phyloP scores from a whole-genome alignment of 2,888 invertebrate species.

The Dynastes grantii region DNA sequence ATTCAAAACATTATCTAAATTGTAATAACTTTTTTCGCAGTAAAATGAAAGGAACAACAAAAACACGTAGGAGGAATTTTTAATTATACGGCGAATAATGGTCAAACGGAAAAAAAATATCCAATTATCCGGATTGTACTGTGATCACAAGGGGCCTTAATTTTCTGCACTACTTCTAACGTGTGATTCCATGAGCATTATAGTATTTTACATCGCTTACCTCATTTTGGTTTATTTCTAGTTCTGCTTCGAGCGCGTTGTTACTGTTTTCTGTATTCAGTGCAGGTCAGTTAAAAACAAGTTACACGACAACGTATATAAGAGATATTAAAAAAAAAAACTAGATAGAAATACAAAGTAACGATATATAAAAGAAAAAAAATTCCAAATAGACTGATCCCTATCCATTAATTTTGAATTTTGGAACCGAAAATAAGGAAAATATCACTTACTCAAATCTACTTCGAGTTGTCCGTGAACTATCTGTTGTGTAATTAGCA shows the following conservation, averaged over 20 bases:
- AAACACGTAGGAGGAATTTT: background rate
- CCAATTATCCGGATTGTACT: background rate
- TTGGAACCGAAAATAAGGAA: no score
- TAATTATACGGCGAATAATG: background rate
- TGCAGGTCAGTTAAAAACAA: background rate
- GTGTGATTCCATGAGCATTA: background rate
- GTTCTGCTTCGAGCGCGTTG: background rate
- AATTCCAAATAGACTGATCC: background rate
- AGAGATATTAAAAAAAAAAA: background rate
- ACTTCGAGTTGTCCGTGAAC: background rate
- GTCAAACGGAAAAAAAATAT: conserved; percentile 5
- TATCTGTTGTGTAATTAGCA: background rate
- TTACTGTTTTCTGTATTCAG: no score
- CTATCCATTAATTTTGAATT: no score
- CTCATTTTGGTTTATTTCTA: background rate
- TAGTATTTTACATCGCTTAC: background rate
- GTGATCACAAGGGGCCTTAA: no score
- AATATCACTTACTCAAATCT: conserved; percentile 2
- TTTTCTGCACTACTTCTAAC: conserved; percentile 2
- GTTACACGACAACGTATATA: background rate
- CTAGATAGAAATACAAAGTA: background rate
- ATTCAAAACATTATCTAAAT: background rate
- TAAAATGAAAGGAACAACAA: background rate
- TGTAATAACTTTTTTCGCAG: background rate
- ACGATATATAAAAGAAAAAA: background rate